These are phyloP conservation scores for Lissocephala sabroskyi DNA, from an alignment of 2,888 invertebrate species.

Conservation along the genomic window DNA sequence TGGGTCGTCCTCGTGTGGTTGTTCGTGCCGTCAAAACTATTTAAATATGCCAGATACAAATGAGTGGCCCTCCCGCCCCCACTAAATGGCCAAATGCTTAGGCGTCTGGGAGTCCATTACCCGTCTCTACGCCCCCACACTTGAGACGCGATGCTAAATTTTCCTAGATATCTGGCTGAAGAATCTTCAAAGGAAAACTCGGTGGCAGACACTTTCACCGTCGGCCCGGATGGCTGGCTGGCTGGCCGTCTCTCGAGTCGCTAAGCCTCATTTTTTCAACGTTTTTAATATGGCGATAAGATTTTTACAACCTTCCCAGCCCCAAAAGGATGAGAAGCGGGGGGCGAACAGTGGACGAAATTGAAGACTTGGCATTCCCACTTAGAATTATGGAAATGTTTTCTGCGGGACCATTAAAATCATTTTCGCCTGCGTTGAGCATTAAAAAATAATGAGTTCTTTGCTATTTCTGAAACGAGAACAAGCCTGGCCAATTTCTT, in stretches of 20 bases:
- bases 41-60: conserved; percentile 39
- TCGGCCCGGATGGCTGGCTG: not conserved
- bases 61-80: conserved; percentile 10
- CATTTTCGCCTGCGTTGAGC: no score
- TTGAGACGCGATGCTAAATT: not conserved
- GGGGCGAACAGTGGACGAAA: not conserved
- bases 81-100: conserved; percentile 11
- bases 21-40: conserved; percentile 45
- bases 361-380: no score
- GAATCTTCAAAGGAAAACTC: conserved; percentile 6
- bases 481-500: no score
- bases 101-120: not conserved
- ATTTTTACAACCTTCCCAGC: conserved; percentile 18
- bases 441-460: no score
- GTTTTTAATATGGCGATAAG: conserved; percentile 26
- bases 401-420: no score
- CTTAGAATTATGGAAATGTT: no score
- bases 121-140: not conserved
- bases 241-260: not conserved
- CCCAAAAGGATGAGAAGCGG: no score
- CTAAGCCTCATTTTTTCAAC: conserved; percentile 2
- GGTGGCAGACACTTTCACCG: not conserved
- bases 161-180: conserved; percentile 8
- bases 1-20: conserved; percentile 15
- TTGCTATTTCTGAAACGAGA: no score